Conservation (phyloP, 2,888 invertebrate genomes). For the Chirona hameri region DNA sequence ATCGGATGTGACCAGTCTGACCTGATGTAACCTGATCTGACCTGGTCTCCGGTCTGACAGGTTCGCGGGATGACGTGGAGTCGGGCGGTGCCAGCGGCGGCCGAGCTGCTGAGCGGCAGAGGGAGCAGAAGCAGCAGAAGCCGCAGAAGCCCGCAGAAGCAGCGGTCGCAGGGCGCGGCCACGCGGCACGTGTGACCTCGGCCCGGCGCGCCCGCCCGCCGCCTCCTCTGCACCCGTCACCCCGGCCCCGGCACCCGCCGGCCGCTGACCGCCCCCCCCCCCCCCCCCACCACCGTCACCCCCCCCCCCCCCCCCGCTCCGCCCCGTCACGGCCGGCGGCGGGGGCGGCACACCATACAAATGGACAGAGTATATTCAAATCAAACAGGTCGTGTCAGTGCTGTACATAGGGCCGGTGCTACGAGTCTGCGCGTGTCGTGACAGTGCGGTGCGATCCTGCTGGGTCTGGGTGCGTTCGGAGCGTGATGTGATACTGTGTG, state of each 20-base stretch:
- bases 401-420: too few relatives aligned
- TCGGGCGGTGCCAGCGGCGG: neutral
- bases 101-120: neutral
- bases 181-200: slow-evolving; percentile 8
- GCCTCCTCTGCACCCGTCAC: neutral
- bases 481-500: neutral
- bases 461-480: neutral
- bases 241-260: neutral
- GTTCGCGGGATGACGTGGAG: neutral
- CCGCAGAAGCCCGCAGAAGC: neutral
- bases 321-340: neutral
- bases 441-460: neutral
- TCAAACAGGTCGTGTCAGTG: neutral
- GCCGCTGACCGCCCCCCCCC: neutral
- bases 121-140: too few relatives aligned
- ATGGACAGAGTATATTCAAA: neutral
- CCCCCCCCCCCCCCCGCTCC: neutral
- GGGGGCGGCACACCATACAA: neutral
- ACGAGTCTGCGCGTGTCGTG: too few relatives aligned
- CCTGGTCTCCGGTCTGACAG: neutral
- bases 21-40: neutral
- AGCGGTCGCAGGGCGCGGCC: neutral
- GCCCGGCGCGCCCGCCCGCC: neutral
- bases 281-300: neutral
- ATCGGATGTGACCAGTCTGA: too few relatives aligned